These are phyloP conservation scores for Argentina silus DNA, from an alignment of 2,797 vertebrate genomes.

Conservation along the genomic window DNA sequence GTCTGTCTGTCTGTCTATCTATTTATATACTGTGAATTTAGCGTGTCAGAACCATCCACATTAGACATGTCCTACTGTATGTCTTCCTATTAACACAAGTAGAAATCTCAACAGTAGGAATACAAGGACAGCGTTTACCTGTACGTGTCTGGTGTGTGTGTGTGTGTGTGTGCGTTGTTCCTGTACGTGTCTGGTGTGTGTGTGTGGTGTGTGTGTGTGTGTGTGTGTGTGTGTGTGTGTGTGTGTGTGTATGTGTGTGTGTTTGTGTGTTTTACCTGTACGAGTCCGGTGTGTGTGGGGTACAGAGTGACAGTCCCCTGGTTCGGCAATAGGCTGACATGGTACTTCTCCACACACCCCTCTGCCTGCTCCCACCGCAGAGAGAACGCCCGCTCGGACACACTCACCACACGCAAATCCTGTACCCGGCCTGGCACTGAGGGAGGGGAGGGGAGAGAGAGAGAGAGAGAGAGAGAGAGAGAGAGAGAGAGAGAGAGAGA, in stretches of 20 bases:
- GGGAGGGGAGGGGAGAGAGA: conserved; percentile 22
- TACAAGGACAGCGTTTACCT: background rate
- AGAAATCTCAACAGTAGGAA: too few species aligned
- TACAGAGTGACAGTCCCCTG: conserved; percentile 80
- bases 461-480: background rate
- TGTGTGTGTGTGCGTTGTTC: too few species aligned
- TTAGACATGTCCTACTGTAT: too few species aligned
- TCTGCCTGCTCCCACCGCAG: conserved; percentile 76
- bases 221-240: too few species aligned
- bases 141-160: too few species aligned
- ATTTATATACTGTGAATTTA: too few species aligned
- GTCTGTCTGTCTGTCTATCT: background rate
- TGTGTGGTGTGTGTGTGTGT: conserved; percentile 29
- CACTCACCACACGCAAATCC: conserved; percentile 47
- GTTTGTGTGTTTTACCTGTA: conserved; percentile 65
- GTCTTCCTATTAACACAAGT: too few species aligned
- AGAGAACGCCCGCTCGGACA: conserved; percentile 71
- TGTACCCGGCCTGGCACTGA: conserved; percentile 58
- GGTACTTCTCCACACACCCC: conserved; percentile 79
- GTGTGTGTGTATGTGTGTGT: background rate
- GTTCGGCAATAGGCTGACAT: conserved; percentile 78
- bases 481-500: background rate
- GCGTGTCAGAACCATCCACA: too few species aligned
- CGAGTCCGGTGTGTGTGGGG: conserved; percentile 53
- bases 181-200: background rate